Evolutionary conservation across 2,888 invertebrate species (phyloP), one percentile per base, ranked within the genome.

Genomic region (Gryllus longicercus): DNA sequence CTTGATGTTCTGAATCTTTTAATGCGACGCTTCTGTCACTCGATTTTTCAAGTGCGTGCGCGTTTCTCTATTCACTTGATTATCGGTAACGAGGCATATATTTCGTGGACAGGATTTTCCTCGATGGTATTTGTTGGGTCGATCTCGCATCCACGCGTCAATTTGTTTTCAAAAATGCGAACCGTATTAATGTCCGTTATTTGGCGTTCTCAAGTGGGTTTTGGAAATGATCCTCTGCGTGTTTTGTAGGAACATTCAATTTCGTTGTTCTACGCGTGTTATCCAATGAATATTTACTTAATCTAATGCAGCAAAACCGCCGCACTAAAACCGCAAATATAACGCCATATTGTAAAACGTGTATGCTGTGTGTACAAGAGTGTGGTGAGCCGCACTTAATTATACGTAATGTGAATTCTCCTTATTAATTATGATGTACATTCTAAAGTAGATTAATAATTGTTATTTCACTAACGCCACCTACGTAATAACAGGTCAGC

Each of bases 181-280:
- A 38, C 8, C 8, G 38, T 63, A 63, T 63, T 63, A 63, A 14
- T 63, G n/a, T 18, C 63, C 63, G 63, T 63, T 63, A 63, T 63
- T 63, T n/a, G n/a, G 63, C 63, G n/a, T 63, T 63, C 63, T 63
- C 63, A 63, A 63, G 63, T 63, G 63, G 63, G 63, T 63, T 63
- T 63, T 63, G 4, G 63, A 63, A 63, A 63, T 63, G 16, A 63
- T 63, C 63, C 63, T 63, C 63, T 18, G n/a, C 11, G 63, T 18
- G 63, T 63, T 63, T 63, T 63, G 63, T n/a, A 16, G 63, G n/a
- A n/a, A n/a, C 3, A 63, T 63, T 63, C 63, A 63, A 63, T 63
- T 63, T 63, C 63, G 38, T 38, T 63, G 63, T 63, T 18, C n/a
- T 63, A 5, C 8, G 63, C 63, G 11, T 63, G 63, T 63, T 63